Base-by-base conservation (phyloP, 2,888 invertebrate species). In the Xylocampa areola region DNA sequence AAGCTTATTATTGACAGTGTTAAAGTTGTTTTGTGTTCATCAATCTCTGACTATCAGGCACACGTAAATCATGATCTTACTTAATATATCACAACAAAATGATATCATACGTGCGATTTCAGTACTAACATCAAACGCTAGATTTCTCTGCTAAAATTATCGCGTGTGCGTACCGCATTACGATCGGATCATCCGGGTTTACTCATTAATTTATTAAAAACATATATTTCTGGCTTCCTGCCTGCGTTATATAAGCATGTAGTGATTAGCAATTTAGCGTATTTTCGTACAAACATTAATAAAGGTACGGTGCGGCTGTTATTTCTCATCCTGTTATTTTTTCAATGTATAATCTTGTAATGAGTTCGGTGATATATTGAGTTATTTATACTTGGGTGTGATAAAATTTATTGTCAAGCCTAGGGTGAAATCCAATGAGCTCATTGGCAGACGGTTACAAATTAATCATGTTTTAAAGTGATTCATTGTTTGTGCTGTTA, bases 141-240 rank as follows among this genome's bases (percentile, higher is more conserved):
- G 2, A 7, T 14, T 14, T 13, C 23, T 2, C 10, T 5, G 23
- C 5, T 21, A 35, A 32, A 37, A 43, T 4, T 11, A 27, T 50
- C 6, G 21, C 43, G 33, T 63, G 16, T 44, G 25, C 6, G 21
- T 21, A 11, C 10, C n/a, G 17, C 19, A 8, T 64, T 71, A 59
- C 58, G 57, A 48, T 47, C 59, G 35, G 54, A 72, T 72, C 66
- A 70, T 69, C 53, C 60, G 66, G 68, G 48, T 76, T 79, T 71
- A 72, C 64, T 78, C 76, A 82, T 81, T 83, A 80, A 80, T 81
- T 80, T 83, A 77, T 79, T 73, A 79, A 72, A 73, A 79, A 30
- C n/a, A 73, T 47, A 73, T 76, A 72, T 79, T 77, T 76, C 73
- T 82, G 82, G 81, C 79, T 64, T 55, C 50, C 57, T 74, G 78